These are phyloP conservation scores for Xanthorhoe designata DNA, from an alignment of 2,888 invertebrate species.

Conservation along the genomic window DNA sequence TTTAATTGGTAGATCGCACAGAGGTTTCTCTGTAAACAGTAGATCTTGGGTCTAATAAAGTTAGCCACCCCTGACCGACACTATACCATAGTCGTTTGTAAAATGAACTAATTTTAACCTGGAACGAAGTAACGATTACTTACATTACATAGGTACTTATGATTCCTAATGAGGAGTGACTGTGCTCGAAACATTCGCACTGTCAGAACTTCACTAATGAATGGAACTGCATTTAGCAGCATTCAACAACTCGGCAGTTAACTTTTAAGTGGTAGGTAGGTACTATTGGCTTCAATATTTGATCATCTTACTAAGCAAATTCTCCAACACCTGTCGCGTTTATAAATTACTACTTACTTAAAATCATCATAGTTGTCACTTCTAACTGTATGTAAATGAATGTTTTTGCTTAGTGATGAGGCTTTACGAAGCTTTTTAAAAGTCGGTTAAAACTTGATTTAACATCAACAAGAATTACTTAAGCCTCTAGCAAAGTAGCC, in stretches of 20 bases:
- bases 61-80: no score
- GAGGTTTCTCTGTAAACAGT: no score
- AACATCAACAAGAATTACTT: no score
- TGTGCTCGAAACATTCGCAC: constrained; percentile 27
- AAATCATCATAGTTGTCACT: no score
- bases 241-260: constrained; percentile 1
- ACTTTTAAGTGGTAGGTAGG: neutral
- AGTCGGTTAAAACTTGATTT: no score
- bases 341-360: no score
- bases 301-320: neutral
- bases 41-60: no score
- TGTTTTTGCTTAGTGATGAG: no score
- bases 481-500: neutral
- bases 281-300: neutral
- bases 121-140: constrained; percentile 12
- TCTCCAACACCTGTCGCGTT: no score
- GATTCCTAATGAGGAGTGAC: constrained; percentile 31
- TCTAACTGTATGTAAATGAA: no score
- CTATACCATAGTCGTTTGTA: neutral
- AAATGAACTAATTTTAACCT: constrained; percentile 9
- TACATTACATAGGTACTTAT: constrained; percentile 3
- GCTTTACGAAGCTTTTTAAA: no score
- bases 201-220: constrained; percentile 34
- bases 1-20: no score
- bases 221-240: constrained; percentile 27